phyloP scores from a whole-genome alignment of 2,888 invertebrate species.

The Platypus cylindrus region DNA sequence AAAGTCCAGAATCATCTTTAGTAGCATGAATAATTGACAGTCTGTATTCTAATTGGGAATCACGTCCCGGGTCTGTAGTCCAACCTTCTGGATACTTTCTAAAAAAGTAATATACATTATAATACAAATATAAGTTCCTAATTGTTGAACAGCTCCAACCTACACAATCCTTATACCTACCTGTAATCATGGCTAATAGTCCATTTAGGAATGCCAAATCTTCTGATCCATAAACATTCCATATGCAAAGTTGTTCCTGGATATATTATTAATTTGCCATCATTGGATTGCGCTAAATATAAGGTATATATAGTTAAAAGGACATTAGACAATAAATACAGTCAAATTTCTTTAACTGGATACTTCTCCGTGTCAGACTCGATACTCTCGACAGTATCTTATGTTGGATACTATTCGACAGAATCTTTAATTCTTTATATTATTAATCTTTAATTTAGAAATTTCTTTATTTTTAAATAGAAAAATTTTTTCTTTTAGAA shows the following conservation, averaged over 20 bases:
- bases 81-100: constrained; percentile 68
- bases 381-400: no score
- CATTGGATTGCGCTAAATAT: constrained; percentile 61
- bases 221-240: constrained; percentile 79
- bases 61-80: constrained; percentile 68
- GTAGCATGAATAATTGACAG: constrained; percentile 69
- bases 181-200: constrained; percentile 57
- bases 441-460: no score
- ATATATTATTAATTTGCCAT: constrained; percentile 73
- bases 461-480: no score
- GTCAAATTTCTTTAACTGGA: no score
- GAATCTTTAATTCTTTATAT: no score
- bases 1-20: constrained; percentile 72
- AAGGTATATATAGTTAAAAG: no score
- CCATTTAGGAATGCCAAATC: constrained; percentile 80
- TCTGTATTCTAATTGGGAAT: constrained; percentile 66
- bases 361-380: no score
- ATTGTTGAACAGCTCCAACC: neutral
- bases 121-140: constrained; percentile 2
- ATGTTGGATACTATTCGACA: no score
- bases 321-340: no score
- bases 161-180: no score
- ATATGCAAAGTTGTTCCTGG: constrained; percentile 76
- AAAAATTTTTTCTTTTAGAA: no score
- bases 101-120: constrained; percentile 20